Conservation (phyloP, 2,888 invertebrate genomes). For the Tinea trinotella region DNA sequence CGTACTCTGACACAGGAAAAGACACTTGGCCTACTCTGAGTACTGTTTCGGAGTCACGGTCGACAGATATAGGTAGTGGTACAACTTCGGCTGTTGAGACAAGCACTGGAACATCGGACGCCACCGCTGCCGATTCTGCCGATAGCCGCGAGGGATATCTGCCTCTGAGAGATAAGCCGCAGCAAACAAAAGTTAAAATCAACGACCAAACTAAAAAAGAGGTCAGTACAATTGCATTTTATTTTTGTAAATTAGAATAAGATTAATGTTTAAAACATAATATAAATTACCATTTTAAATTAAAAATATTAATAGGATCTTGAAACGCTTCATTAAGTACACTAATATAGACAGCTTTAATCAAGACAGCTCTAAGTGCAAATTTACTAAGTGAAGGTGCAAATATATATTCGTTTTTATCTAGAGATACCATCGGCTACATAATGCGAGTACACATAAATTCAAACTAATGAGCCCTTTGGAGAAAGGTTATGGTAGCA, state of each 20-base stretch:
- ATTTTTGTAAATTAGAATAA: conserved; percentile 24
- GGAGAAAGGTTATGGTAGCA: conserved; percentile 44
- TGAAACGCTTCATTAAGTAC: too few relatives aligned
- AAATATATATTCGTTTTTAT: background rate
- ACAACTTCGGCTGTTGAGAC: conserved; percentile 50
- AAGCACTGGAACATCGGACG: conserved; percentile 42
- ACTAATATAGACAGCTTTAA: background rate
- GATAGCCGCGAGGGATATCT: conserved; percentile 66
- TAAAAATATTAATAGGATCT: background rate
- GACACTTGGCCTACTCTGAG: conserved; percentile 45
- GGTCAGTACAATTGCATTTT: conserved; percentile 55
- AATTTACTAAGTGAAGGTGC: conserved; percentile 2
- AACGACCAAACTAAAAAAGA: conserved; percentile 70
- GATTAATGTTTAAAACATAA: background rate
- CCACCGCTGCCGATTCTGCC: conserved; percentile 48
- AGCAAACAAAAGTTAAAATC: conserved; percentile 64
- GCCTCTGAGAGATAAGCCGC: conserved; percentile 62
- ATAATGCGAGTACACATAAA: conserved; percentile 37
- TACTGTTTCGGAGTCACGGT: conserved; percentile 44
- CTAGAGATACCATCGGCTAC: background rate
- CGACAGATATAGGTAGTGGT: conserved; percentile 45
- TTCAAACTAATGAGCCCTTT: conserved; percentile 44
- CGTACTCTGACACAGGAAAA: conserved; percentile 35
- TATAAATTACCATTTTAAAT: background rate
- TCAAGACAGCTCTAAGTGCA: background rate